Evolutionary conservation across 2,113 vertebrate species (phyloP).

Genomic region (Salvelinus alpinus): DNA sequence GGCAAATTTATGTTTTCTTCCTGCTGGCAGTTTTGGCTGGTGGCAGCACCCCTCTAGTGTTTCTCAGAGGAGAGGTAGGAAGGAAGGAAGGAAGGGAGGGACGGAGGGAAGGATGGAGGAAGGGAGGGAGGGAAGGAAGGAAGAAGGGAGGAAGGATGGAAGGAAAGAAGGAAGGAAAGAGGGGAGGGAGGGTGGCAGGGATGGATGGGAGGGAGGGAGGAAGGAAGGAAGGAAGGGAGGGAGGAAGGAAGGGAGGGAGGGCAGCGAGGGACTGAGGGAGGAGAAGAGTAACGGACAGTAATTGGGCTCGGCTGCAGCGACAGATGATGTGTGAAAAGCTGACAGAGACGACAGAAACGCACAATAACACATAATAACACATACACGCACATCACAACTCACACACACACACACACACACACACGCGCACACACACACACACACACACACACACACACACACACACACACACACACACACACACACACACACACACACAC

Average conservation of each 20-base stretch:
- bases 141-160: too few relatives aligned
- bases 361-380: background rate
- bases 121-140: background rate
- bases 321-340: conserved; percentile 44
- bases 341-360: conserved; percentile 35
- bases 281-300: background rate
- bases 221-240: background rate
- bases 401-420: background rate
- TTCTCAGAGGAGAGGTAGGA: conserved; percentile 24
- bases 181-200: background rate
- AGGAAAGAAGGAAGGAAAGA: too few relatives aligned
- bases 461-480: too few relatives aligned
- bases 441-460: too few relatives aligned
- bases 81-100: background rate
- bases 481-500: too few relatives aligned
- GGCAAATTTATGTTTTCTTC: too few relatives aligned
- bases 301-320: conserved; percentile 28
- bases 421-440: too few relatives aligned
- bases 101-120: background rate
- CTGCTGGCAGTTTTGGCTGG: background rate
- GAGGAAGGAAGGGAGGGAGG: background rate
- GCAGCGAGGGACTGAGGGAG: background rate
- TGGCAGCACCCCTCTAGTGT: background rate
- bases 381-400: too few relatives aligned
- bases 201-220: background rate